Conservation (phyloP, 2,888 invertebrate genomes). For the Pilophorus perplexus region DNA sequence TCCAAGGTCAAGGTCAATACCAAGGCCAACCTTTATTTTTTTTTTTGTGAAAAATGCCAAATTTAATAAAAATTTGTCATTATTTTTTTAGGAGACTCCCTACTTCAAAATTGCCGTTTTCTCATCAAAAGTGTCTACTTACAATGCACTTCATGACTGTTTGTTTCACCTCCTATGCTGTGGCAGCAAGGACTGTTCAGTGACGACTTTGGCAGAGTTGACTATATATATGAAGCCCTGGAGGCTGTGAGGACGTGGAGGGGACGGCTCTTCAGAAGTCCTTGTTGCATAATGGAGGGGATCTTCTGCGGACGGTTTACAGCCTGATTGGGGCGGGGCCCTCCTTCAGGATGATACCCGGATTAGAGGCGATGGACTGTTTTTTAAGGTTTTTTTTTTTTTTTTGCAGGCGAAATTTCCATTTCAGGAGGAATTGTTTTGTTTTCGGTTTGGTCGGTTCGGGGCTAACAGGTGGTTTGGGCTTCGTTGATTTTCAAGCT, state of each 20-base stretch:
- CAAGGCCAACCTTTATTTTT: too few species aligned
- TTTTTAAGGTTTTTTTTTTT: neutral
- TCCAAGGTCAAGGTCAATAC: too few species aligned
- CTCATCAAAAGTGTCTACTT: slow-evolving; percentile 7
- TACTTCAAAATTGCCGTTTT: neutral
- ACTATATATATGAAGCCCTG: slow-evolving; percentile 32
- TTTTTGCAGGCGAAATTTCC: too few species aligned
- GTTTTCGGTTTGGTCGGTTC: too few species aligned
- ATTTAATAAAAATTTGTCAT: neutral
- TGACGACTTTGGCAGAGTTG: slow-evolving; percentile 23
- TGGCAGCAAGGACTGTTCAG: slow-evolving; percentile 38
- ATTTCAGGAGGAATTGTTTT: too few species aligned
- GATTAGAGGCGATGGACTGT: neutral
- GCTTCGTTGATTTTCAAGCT: too few species aligned
- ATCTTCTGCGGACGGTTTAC: slow-evolving; percentile 6
- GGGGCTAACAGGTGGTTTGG: too few species aligned
- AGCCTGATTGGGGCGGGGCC: neutral
- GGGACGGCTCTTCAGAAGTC: slow-evolving; percentile 24
- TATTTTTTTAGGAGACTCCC: neutral
- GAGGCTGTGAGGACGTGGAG: slow-evolving; percentile 22
- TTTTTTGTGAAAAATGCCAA: too few species aligned
- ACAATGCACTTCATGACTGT: slow-evolving; percentile 38
- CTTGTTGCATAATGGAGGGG: slow-evolving; percentile 40
- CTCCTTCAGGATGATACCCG: slow-evolving; percentile 10
- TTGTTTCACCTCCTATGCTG: slow-evolving; percentile 35